Conservation (phyloP, 2,888 invertebrate species). For the Tachina fera region DNA sequence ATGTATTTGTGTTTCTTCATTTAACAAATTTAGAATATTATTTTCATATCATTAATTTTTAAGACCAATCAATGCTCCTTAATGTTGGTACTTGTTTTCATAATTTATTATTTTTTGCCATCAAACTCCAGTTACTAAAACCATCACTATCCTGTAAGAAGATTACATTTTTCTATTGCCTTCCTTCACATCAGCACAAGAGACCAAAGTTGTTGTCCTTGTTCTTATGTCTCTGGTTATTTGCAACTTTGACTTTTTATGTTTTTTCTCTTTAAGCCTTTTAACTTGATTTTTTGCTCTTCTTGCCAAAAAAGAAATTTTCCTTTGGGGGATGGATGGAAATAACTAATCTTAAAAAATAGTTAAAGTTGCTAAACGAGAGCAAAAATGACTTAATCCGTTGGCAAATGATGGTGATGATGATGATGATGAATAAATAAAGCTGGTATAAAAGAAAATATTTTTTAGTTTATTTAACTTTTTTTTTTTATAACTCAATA, state of each 20-base stretch:
- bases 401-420: slow-evolving; percentile 6
- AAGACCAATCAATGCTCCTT: no score
- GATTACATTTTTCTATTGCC: slow-evolving; percentile 4
- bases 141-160: background rate
- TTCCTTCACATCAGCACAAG: background rate
- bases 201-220: background rate
- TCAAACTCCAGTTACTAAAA: slow-evolving; percentile 8
- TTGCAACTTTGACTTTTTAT: slow-evolving; percentile 8
- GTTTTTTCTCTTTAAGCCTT: slow-evolving; percentile 4
- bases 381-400: background rate
- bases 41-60: no score
- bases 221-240: background rate
- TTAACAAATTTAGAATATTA: no score
- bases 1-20: no score
- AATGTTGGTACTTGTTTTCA: background rate
- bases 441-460: background rate
- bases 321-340: slow-evolving; percentile 13
- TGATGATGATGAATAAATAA: slow-evolving; percentile 16
- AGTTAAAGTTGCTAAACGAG: slow-evolving; percentile 4
- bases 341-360: slow-evolving; percentile 22
- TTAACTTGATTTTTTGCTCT: background rate
- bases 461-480: slow-evolving; percentile 6
- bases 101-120: slow-evolving; percentile 5
- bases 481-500: slow-evolving; percentile 12
- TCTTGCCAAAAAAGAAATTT: background rate